These are phyloP conservation scores for Gulo gulo DNA, from an alignment of 2,113 vertebrate genomes.

Conservation along the genomic window DNA sequence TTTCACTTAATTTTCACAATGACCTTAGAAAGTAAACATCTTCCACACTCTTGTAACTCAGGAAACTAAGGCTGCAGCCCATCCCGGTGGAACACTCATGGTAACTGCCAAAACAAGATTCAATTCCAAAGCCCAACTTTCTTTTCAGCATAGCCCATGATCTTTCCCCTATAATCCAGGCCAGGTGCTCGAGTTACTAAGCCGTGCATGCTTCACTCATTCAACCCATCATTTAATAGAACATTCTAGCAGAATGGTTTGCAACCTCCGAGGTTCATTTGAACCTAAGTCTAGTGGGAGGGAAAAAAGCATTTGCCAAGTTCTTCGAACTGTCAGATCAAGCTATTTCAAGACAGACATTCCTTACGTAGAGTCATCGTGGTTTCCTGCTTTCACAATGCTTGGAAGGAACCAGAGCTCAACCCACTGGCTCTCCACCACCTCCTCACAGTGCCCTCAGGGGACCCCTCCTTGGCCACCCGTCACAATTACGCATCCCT, in stretches of 20 bases:
- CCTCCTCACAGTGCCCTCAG: not conserved
- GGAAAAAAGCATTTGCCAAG: not conserved
- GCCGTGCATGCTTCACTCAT: not conserved
- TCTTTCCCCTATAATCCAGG: not conserved
- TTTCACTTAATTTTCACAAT: not conserved
- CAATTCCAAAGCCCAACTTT: not conserved
- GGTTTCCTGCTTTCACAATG: not conserved
- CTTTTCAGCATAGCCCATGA: not conserved
- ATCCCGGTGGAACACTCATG: not conserved
- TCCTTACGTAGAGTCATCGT: not conserved
- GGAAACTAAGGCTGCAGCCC: not conserved
- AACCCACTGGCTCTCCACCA: not conserved
- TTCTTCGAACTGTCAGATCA: not conserved
- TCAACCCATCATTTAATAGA: not conserved
- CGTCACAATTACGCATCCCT: rapidly evolving
- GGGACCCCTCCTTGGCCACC: too few species aligned
- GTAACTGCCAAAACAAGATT: not conserved
- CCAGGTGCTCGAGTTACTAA: not conserved
- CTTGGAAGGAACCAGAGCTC: not conserved
- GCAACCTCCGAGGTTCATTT: not conserved
- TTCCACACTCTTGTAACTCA: not conserved
- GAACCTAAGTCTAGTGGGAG: not conserved
- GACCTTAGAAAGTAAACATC: not conserved
- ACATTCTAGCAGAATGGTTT: not conserved
- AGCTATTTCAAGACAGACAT: not conserved